phyloP scores from a whole-genome alignment of 2,113 vertebrate genomes.

The Tenrec ecaudatus region DNA sequence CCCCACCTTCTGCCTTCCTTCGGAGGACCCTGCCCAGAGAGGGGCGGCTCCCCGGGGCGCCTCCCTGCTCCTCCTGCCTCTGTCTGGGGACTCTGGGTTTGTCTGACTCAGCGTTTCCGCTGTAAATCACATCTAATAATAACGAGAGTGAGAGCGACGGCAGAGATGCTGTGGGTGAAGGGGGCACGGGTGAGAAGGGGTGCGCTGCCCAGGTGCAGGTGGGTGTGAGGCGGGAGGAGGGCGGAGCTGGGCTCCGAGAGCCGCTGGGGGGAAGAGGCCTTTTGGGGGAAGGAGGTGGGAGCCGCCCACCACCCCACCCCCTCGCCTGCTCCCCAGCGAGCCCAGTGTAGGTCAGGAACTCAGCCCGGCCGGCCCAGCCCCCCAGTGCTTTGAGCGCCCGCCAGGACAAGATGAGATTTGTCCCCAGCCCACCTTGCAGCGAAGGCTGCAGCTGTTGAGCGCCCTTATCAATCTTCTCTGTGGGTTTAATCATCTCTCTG shows the following conservation, averaged over 20 bases:
- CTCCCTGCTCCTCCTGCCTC: conserved; percentile 46
- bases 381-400: conserved; percentile 55
- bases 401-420: conserved; percentile 80
- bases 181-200: conserved; percentile 59
- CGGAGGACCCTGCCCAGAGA: neutral
- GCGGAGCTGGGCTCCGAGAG: conserved; percentile 35
- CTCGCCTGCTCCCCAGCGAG: neutral
- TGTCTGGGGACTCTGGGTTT: conserved; percentile 70
- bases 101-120: conserved; percentile 83
- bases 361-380: conserved; percentile 66
- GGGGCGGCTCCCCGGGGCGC: conserved; percentile 11
- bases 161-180: conserved; percentile 65
- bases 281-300: conserved; percentile 21
- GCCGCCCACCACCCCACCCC: neutral
- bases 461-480: conserved; percentile 83
- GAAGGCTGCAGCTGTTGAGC: conserved; percentile 74
- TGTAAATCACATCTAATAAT: conserved; percentile 83
- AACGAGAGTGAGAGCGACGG: conserved; percentile 76
- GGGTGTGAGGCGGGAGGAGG: neutral
- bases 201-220: conserved; percentile 21
- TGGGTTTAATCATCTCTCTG: conserved; percentile 83
- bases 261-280: neutral
- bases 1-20: neutral
- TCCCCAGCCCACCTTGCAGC: conserved; percentile 80
- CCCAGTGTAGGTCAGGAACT: conserved; percentile 63